Evolutionary conservation across 2,797 vertebrate species (phyloP).

Genomic region (Menidia menidia): DNA sequence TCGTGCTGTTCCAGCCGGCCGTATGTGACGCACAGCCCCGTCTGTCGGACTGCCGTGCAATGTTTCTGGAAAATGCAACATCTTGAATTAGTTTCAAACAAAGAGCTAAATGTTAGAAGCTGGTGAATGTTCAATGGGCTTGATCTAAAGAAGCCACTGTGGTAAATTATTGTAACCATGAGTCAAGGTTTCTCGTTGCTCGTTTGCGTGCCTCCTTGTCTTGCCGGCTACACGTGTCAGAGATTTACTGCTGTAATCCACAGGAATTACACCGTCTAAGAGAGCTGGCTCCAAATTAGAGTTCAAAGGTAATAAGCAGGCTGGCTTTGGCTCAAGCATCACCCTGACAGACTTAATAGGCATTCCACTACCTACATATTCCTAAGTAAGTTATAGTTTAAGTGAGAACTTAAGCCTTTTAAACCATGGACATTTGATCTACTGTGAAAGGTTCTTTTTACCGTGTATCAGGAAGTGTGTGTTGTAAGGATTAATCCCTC

Average conservation of each 20-base stretch:
- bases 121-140: background rate
- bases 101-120: too few relatives aligned
- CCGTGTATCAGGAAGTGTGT: slow-evolving; percentile 13
- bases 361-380: slow-evolving; percentile 29
- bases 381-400: slow-evolving; percentile 22
- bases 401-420: slow-evolving; percentile 23
- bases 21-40: too few relatives aligned
- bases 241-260: slow-evolving; percentile 62
- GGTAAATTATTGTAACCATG: slow-evolving; percentile 22
- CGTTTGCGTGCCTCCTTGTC: slow-evolving; percentile 8
- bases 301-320: slow-evolving; percentile 55
- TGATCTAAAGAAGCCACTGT: slow-evolving; percentile 1
- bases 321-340: slow-evolving; percentile 33
- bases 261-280: slow-evolving; percentile 47
- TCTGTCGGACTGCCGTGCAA: too few relatives aligned
- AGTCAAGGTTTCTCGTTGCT: slow-evolving; percentile 27
- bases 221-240: slow-evolving; percentile 28
- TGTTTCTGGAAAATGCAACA: too few relatives aligned
- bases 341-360: slow-evolving; percentile 43
- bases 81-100: too few relatives aligned
- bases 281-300: slow-evolving; percentile 34
- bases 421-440: slow-evolving; percentile 4
- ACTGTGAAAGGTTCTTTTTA: background rate
- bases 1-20: background rate
- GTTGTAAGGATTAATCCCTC: background rate